Conservation (phyloP, 2,888 invertebrate species). For the Nemotelus pantherinus region DNA sequence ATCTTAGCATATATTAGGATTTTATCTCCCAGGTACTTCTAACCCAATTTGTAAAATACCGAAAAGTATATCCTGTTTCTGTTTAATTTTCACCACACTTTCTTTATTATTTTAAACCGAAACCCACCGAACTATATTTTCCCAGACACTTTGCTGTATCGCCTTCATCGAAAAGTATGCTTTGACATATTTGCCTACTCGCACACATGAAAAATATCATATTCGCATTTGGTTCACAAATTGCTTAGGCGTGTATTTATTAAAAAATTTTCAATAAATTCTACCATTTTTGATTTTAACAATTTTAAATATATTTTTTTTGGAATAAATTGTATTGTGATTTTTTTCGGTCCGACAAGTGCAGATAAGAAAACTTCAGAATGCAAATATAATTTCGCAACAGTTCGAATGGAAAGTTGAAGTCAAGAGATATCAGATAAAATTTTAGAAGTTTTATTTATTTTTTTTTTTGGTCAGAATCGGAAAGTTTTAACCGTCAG, state of each 20-base stretch:
- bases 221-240: constrained; percentile 33
- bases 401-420: too few species aligned
- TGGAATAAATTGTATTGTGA: not conserved
- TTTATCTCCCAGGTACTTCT: too few species aligned
- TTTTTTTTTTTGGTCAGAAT: not conserved
- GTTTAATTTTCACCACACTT: too few species aligned
- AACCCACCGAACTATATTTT: too few species aligned
- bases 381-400: too few species aligned
- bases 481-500: not conserved
- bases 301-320: constrained; percentile 14
- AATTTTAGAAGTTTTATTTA: not conserved
- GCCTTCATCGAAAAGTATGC: not conserved
- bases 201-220: not conserved
- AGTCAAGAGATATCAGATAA: too few species aligned
- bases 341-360: not conserved
- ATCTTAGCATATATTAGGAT: too few species aligned
- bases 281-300: constrained; percentile 10
- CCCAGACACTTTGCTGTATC: too few species aligned
- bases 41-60: too few species aligned
- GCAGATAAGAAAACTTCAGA: too few species aligned
- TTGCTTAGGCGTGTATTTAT: constrained; percentile 16
- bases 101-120: too few species aligned
- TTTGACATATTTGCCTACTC: not conserved
- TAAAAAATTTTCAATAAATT: constrained; percentile 3
- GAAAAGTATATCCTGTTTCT: too few species aligned